Conservation (phyloP, 2,113 vertebrate species). For the Romanogobio albipinnatus region DNA sequence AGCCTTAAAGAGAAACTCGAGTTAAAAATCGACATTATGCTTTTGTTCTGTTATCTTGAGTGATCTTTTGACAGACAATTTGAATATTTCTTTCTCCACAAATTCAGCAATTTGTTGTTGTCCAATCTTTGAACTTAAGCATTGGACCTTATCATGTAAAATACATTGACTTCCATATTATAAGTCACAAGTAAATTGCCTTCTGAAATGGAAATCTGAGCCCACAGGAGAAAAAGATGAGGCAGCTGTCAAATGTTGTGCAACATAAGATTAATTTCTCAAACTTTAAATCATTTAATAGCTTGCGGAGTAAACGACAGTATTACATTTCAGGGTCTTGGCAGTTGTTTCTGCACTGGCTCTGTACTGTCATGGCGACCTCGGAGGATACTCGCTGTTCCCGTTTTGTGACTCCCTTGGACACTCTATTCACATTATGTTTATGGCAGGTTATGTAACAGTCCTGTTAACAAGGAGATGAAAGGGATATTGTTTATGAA, state of each 20-base stretch:
- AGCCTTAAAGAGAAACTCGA: not conserved
- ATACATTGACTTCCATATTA: not conserved
- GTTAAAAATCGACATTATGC: not conserved
- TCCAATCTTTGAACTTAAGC: conserved; percentile 21
- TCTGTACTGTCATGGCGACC: conserved; percentile 39
- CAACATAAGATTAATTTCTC: conserved; percentile 33
- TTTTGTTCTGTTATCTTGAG: not conserved
- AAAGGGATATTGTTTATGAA: conserved; percentile 38
- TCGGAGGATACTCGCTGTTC: conserved; percentile 35
- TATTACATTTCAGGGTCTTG: conserved; percentile 40
- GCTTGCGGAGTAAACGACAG: not conserved
- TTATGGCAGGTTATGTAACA: conserved; percentile 44
- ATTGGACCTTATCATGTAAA: conserved; percentile 1
- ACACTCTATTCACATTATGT: conserved; percentile 38
- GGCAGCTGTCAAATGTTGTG: conserved; percentile 27
- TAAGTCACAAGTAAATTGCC: not conserved
- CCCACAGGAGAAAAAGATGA: not conserved
- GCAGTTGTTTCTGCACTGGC: not conserved
- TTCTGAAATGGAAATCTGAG: conserved; percentile 9
- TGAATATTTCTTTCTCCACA: not conserved
- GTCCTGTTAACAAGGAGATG: conserved; percentile 33
- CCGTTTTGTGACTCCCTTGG: conserved; percentile 23
- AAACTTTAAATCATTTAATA: conserved; percentile 31
- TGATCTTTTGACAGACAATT: not conserved
- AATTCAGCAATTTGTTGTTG: conserved; percentile 11